These are phyloP conservation scores for Eumeta japonica DNA, from an alignment of 1,140 invertebrate genomes.

Conservation along the genomic window DNA sequence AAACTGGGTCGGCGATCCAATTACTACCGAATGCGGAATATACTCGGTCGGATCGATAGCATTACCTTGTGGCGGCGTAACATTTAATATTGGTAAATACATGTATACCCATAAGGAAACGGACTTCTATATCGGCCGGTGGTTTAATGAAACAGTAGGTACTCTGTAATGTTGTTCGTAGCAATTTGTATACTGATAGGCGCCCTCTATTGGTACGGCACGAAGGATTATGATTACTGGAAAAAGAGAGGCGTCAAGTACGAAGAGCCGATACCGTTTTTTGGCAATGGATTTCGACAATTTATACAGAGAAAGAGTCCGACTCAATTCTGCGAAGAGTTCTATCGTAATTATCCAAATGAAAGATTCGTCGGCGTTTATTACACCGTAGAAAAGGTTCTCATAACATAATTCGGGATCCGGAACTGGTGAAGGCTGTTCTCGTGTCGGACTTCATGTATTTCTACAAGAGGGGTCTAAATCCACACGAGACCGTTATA, in stretches of 20 bases:
- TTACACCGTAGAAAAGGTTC: constrained; percentile 31
- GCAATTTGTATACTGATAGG: too few relatives aligned
- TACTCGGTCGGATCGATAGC: too few relatives aligned
- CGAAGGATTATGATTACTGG: constrained; percentile 44
- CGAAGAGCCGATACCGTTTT: constrained; percentile 28
- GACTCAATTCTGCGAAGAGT: constrained; percentile 17
- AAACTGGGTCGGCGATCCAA: too few relatives aligned
- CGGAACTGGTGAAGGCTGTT: constrained; percentile 57
- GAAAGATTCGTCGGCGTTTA: constrained; percentile 26
- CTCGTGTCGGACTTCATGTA: constrained; percentile 59
- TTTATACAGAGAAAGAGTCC: constrained; percentile 18
- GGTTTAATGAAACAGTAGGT: too few relatives aligned
- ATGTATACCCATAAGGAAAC: too few relatives aligned
- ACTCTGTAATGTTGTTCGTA: too few relatives aligned
- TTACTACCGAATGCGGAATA: too few relatives aligned
- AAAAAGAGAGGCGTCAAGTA: constrained; percentile 37
- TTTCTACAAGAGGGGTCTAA: constrained; percentile 39
- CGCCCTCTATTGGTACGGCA: constrained; percentile 29
- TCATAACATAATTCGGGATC: constrained; percentile 55
- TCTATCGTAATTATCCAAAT: constrained; percentile 22
- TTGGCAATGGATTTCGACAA: constrained; percentile 30
- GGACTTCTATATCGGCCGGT: too few relatives aligned
- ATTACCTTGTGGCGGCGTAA: too few relatives aligned
- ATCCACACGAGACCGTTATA: constrained; percentile 17
- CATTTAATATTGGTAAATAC: too few relatives aligned